Evolutionary conservation across 2,797 vertebrate genomes (phyloP).

Genomic region (Phoebastria nigripes): DNA sequence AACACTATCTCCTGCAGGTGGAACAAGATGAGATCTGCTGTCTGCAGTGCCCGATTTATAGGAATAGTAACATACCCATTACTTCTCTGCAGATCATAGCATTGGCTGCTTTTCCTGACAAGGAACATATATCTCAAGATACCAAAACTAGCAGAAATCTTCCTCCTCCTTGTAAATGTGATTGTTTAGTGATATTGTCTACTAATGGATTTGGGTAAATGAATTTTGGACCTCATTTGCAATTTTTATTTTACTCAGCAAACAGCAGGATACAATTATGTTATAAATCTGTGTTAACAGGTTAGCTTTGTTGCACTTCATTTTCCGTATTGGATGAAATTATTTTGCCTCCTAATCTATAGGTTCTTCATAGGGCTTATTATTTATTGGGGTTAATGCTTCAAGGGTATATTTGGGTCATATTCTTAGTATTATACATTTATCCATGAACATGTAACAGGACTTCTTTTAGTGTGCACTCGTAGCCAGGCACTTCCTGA

Average conservation of each 20-base stretch:
- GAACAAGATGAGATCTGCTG: neutral
- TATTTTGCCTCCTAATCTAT: neutral
- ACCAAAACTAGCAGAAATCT: conserved; percentile 9
- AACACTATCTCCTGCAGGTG: neutral
- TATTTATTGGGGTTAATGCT: neutral
- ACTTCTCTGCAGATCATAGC: neutral
- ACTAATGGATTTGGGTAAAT: neutral
- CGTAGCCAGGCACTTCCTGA: neutral
- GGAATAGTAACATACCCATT: neutral
- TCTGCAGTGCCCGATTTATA: neutral
- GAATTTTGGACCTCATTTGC: neutral
- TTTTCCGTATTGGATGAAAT: neutral
- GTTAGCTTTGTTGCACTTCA: neutral
- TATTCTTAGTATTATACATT: neutral
- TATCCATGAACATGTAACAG: rapidly evolving
- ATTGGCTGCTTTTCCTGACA: conserved; percentile 7
- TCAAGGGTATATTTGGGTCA: neutral
- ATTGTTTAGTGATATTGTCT: conserved; percentile 19
- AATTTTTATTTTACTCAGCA: neutral
- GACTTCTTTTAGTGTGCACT: neutral
- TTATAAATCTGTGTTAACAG: neutral
- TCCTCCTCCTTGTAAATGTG: conserved; percentile 7
- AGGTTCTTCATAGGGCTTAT: neutral
- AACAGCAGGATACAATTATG: neutral
- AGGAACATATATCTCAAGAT: neutral